Evolutionary conservation across 2,888 invertebrate species (phyloP).

Genomic region (Halictus ligatus): DNA sequence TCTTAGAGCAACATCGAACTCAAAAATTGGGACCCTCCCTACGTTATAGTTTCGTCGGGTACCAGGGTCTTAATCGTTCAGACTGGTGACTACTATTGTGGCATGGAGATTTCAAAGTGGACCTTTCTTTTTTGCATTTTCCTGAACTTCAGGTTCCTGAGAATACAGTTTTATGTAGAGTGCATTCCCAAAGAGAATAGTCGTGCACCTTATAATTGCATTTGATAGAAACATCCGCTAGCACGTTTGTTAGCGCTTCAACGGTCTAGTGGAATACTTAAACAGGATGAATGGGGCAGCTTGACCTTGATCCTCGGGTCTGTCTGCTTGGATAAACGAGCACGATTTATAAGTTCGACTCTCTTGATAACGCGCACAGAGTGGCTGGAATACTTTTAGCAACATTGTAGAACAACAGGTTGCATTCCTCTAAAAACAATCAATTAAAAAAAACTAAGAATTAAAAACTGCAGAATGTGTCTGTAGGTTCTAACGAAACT

Average conservation of each 20-base stretch:
- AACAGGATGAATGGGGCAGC: background rate
- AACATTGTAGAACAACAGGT: background rate
- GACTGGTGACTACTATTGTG: too few species aligned
- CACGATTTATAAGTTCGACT: conserved; percentile 12
- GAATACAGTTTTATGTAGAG: too few species aligned
- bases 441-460: background rate
- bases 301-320: conserved; percentile 13
- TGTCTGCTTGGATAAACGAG: conserved; percentile 1
- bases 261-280: conserved; percentile 11
- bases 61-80: too few species aligned
- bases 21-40: too few species aligned
- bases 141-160: too few species aligned
- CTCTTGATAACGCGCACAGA: conserved; percentile 20
- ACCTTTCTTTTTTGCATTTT: too few species aligned
- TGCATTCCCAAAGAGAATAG: too few species aligned
- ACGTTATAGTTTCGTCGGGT: too few species aligned
- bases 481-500: background rate
- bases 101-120: too few species aligned
- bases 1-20: too few species aligned
- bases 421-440: background rate
- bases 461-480: background rate
- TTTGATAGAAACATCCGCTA: background rate
- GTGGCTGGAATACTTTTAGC: background rate
- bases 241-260: background rate
- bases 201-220: background rate